Evolutionary conservation across 2,888 invertebrate genomes (phyloP), one percentile per base, ranked within the genome.

Genomic region (Girardia tigrina): DNA sequence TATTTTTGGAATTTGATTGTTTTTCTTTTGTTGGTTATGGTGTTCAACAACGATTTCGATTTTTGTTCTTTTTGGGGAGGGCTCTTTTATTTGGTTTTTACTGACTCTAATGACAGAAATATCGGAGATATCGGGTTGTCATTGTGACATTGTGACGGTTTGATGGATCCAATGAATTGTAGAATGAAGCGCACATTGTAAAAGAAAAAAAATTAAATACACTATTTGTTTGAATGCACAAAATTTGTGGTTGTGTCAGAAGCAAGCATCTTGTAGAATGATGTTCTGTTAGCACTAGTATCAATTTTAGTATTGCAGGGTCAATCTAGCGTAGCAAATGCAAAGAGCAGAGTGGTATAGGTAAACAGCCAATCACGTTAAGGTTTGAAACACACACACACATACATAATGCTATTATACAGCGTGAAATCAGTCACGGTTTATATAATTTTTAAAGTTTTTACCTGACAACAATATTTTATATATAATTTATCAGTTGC

Each of bases 381-480:
- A 36, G 36, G 36, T 36, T 16, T 36, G 36, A 56, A 56, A 56
- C 56, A 56, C 56, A 56, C 56, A 56, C 56, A 56, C n/a, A 56
- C 56, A 56, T 23, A 56, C 56, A 56, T 23, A 56, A 12, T 56
- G 23, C 23, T 16, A 56, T 56, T 56, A 56, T n/a, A 56, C n/a
- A 56, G 56, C 56, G 56, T 56, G 56, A 56, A 56, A 56, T 56
- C 56, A 56, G 56, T 56, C 56, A 56, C 56, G 56, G 56, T 56
- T 23, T 20, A 56, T 20, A 56, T 6, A 56, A n/a, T n/a, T n/a
- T n/a, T 56, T 56, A n/a, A 56, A 56, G 56, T 56, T 56, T 36
- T 12, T 56, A 56, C 8, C 56, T 56, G 56, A 56, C 56, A 56
- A 56, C n/a, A 56, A 20, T 56, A 56, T 56, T 56, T 56, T 23